phyloP scores from a whole-genome alignment of 2,888 invertebrate genomes.

The Calephelis perditalis region DNA sequence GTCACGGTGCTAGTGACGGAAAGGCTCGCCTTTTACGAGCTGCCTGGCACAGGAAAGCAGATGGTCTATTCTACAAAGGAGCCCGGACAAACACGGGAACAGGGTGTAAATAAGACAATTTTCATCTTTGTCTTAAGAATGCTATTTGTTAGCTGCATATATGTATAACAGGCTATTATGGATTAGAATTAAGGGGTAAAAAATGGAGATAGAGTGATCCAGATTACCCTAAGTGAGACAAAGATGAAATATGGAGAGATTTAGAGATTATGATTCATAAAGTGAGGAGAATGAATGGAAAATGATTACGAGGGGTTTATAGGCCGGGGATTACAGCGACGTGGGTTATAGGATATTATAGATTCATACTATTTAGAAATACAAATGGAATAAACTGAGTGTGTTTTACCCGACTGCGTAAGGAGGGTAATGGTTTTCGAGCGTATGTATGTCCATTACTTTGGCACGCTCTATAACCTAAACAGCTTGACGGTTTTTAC shows the following conservation, averaged over 20 bases:
- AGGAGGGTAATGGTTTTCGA: no score
- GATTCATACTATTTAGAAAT: conserved; percentile 40
- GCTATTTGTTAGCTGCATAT: conserved; percentile 41
- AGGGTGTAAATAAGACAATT: no score
- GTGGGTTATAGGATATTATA: conserved; percentile 45
- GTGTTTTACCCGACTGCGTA: no score
- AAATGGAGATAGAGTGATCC: conserved; percentile 51
- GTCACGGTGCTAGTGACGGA: no score
- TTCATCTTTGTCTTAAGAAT: background rate
- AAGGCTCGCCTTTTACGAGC: no score
- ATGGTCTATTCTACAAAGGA: no score
- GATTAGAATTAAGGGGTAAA: conserved; percentile 77
- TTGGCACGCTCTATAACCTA: no score
- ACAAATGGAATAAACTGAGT: conserved; percentile 16
- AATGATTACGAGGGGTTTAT: conserved; percentile 73
- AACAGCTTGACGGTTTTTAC: no score
- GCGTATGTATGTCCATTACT: no score
- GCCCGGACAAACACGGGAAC: no score
- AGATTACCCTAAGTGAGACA: conserved; percentile 44
- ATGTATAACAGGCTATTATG: conserved; percentile 68
- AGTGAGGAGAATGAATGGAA: conserved; percentile 72
- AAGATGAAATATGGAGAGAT: conserved; percentile 59
- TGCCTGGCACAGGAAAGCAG: no score
- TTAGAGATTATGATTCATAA: conserved; percentile 78
- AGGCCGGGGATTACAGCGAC: conserved; percentile 55